Base-by-base conservation (phyloP, 1,140 invertebrate species). In the Neotoxoptera formosana region DNA sequence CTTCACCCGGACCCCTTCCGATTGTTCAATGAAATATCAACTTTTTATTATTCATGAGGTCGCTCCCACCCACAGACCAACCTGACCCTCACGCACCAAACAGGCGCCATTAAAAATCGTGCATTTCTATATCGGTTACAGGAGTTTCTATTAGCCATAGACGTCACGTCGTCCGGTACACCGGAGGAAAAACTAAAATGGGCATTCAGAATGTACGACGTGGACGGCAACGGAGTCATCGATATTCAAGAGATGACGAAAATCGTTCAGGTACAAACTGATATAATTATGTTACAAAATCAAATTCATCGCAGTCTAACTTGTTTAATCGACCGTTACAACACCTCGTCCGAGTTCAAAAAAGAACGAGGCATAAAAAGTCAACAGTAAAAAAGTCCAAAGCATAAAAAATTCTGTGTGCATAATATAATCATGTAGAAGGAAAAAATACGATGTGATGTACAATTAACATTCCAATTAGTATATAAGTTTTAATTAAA, bases 201-300 rank as follows among this genome's bases (percentile, higher is more conserved):
- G 99, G 99, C 99, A 84, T 99, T 99, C 96, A 97, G 98, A 95
- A 98, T 98, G 98, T 99, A 99, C 95, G 99, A 99, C 95, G 99
- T 99, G n/a, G 99, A 99, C 95, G 98, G 98, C 45, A 99, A 99
- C 95, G 99, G 99, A 94, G 98, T 99, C 94, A 99, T 99, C 95
- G 99, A 99, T 95, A 98, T 99, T 95, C 98, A 99, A 95, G 98
- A 98, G 96, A 98, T 98, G 98, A 98, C 97, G 81, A 98, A 98
- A 96, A 98, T 98, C 95, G 98, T 98, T 94, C 97, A 98, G 97
- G 98, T 98, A 96, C 23, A 25, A 47, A 25, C 76, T n/a, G 30
- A 67, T 60, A 60, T 30, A 41, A 41, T 67, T 67, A 67, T 30
- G 7, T 36, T n/a, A 25, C 60, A 14, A 23, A 36, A 83, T 36